These are phyloP conservation scores for Oreochromis mossambicus DNA, from an alignment of 2,797 vertebrate genomes.

Conservation along the genomic window DNA sequence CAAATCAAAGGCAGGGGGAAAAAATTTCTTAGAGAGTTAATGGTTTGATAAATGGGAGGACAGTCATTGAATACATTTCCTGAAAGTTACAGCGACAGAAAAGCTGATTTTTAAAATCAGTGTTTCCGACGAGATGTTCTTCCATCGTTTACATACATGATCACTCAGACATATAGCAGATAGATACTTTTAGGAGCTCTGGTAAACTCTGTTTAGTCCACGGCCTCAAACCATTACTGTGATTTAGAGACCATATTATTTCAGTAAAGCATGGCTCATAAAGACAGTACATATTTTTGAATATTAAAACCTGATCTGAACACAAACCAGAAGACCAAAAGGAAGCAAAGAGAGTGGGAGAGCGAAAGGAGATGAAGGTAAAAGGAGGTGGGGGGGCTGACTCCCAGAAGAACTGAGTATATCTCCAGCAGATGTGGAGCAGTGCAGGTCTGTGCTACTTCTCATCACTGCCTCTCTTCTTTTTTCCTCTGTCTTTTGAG, in stretches of 20 bases:
- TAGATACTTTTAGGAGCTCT: constrained; percentile 34
- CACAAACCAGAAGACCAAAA: constrained; percentile 61
- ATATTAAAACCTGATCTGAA: constrained; percentile 68
- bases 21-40: constrained; percentile 20
- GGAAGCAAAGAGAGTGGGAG: constrained; percentile 22
- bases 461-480: constrained; percentile 29
- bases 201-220: constrained; percentile 39
- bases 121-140: constrained; percentile 11
- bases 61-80: background rate
- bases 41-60: constrained; percentile 14
- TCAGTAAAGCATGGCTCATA: constrained; percentile 57
- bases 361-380: constrained; percentile 48
- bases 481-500: background rate
- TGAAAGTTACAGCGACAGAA: background rate
- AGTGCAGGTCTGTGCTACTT: constrained; percentile 46
- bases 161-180: background rate
- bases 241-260: constrained; percentile 62
- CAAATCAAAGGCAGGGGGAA: background rate
- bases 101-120: constrained; percentile 27
- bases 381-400: constrained; percentile 36
- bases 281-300: constrained; percentile 58
- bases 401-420: constrained; percentile 58
- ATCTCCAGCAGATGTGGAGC: constrained; percentile 69
- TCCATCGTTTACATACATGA: background rate
- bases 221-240: constrained; percentile 44